Evolutionary conservation across 2,888 invertebrate species (phyloP), one percentile per base, ranked within the genome.

Genomic region (Epistrophe grossulariae): DNA sequence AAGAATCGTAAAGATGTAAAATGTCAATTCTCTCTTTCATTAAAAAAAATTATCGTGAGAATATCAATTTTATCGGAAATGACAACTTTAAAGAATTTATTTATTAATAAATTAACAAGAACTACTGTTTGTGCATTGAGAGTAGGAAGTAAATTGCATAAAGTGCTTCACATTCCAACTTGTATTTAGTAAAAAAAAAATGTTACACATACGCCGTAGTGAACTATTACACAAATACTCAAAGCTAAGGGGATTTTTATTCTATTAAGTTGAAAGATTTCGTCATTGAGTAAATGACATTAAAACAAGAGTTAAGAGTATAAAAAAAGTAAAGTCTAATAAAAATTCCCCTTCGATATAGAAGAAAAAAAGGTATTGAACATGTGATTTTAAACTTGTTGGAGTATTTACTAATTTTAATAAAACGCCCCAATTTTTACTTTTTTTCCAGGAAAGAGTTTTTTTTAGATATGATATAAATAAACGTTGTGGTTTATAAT

Each of bases 171-270:
- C 45, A 45, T 45, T 2, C 6, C 40, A 13, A 45, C n/a, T 45
- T 45, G 45, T n/a, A 24, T 5, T n/a, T n/a, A 45, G 8, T 13
- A 35, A 31, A 10, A 70, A n/a, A 52, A 40, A 38, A 68, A 68
- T 52, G 38, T 52, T 70, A 6, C 70, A 11, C 52, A 52, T 40
- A 70, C 70, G 52, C 38, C 70, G 15, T 19, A 52, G 70, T 55
- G 52, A 38, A 52, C 52, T 9, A 10, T 52, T 13, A 6, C 8
- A 28, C 15, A 9, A 15, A 9, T 35, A 4, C 0, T 5, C 28
- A 0, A 28, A 24, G 24, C 24, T 2, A 38, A 38, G 68, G 70
- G 70, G 52, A 40, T 19, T 40, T 70, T 70, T n/a, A n/a, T n/a
- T 70, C 9, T 24, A 17, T 35, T 35, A 0, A 50, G 4, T 28